phyloP scores from a whole-genome alignment of 1,140 invertebrate species.

The Drosophila jambulina region DNA sequence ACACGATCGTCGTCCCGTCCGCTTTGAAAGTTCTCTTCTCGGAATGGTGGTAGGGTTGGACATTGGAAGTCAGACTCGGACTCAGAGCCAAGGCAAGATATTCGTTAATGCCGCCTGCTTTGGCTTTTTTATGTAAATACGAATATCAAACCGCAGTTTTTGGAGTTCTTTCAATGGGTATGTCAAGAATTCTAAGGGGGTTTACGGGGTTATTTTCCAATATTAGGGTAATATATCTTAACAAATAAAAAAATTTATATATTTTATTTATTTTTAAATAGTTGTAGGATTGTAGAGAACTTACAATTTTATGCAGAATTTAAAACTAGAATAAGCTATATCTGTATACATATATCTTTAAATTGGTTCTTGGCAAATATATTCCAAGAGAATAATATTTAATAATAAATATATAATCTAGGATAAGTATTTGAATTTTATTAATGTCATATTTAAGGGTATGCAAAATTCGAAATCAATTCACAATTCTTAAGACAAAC shows the following conservation, averaged over 20 bases:
- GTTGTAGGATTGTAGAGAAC: not conserved
- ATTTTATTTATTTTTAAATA: no score
- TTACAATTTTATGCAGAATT: not conserved
- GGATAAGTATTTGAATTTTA: not conserved
- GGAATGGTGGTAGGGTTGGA: constrained; percentile 43
- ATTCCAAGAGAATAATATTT: not conserved
- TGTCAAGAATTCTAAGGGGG: not conserved
- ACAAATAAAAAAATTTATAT: not conserved
- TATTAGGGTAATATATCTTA: not conserved
- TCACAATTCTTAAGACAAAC: constrained; percentile 42
- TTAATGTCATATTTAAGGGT: constrained; percentile 3
- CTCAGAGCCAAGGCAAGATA: constrained; percentile 28
- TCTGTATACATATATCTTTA: no score
- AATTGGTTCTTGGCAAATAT: not conserved
- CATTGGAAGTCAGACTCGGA: constrained; percentile 31
- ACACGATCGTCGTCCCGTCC: constrained; percentile 40
- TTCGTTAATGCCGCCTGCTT: constrained; percentile 38
- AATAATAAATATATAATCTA: no score
- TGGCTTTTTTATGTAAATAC: constrained; percentile 53
- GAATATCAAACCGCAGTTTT: constrained; percentile 9
- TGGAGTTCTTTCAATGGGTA: constrained; percentile 15
- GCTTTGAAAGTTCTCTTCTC: constrained; percentile 55
- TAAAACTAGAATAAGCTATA: not conserved
- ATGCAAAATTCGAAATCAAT: constrained; percentile 12
- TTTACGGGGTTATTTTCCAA: not conserved